phyloP scores from a whole-genome alignment of 2,797 vertebrate genomes.

The Acipenser ruthenus region DNA sequence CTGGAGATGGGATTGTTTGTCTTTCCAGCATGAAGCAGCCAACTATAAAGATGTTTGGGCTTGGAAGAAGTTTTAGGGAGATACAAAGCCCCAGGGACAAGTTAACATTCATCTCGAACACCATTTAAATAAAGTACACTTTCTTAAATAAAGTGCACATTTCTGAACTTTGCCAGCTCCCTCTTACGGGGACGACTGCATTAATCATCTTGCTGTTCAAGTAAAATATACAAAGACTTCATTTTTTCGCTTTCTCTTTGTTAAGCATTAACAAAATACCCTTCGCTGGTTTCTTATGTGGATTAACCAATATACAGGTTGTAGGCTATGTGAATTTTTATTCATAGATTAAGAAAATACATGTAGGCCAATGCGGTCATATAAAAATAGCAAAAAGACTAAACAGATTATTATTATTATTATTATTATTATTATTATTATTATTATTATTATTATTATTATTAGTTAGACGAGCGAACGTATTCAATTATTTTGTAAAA shows the following conservation, averaged over 20 bases:
- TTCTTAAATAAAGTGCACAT: conserved; percentile 18
- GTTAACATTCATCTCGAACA: conserved; percentile 36
- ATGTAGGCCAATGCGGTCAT: no score
- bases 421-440: no score
- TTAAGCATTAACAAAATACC: no score
- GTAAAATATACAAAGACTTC: conserved; percentile 29
- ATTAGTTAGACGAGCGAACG: no score
- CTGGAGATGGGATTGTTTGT: conserved; percentile 38
- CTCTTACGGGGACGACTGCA: conserved; percentile 34
- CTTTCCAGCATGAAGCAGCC: conserved; percentile 23
- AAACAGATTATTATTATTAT: no score
- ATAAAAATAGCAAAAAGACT: no score
- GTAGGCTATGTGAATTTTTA: no score
- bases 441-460: no score
- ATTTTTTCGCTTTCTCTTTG: conserved; percentile 35
- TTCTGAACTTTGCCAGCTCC: conserved; percentile 30
- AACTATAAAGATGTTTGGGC: conserved; percentile 26
- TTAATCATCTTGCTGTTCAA: conserved; percentile 14
- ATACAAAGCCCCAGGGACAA: conserved; percentile 30
- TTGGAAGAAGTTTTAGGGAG: conserved; percentile 27
- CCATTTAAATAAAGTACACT: conserved; percentile 27
- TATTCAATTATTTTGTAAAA: no score
- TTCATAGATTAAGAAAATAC: no score
- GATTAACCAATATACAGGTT: no score
- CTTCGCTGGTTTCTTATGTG: no score